A percentile compares a stretch with the other conserved stretches of the same genome.
Evolutionary conservation across 2,888 invertebrate genomes (phyloP).

Genomic region (Seladonia tumulorum): DNA sequence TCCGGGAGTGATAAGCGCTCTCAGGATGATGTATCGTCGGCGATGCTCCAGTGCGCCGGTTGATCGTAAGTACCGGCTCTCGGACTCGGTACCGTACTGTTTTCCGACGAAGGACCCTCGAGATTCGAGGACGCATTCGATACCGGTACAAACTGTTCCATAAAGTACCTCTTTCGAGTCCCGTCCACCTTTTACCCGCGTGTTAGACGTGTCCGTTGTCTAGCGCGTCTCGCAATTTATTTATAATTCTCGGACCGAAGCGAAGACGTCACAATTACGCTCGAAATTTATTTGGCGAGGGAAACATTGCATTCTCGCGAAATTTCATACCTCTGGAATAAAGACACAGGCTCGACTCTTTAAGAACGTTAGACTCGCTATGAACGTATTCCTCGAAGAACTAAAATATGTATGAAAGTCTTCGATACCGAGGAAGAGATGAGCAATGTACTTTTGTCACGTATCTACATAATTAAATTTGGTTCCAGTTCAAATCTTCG

Average conservation of each 20-base stretch:
- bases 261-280: not conserved
- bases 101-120: constrained; percentile 59
- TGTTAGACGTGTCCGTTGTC: not conserved
- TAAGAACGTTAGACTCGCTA: no score
- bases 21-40: constrained; percentile 77
- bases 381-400: not conserved
- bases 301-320: not conserved
- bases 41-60: constrained; percentile 73
- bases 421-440: no score
- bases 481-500: not conserved
- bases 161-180: constrained; percentile 24
- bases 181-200: not conserved
- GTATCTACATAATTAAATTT: not conserved
- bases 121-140: constrained; percentile 53
- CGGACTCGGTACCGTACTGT: constrained; percentile 55
- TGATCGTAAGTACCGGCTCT: constrained; percentile 70
- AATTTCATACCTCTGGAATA: not conserved
- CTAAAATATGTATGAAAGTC: not conserved
- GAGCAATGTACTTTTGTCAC: not conserved
- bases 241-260: not conserved
- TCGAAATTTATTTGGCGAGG: not conserved
- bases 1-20: constrained; percentile 74
- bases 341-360: not conserved
- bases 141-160: constrained; percentile 47
- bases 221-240: not conserved